These are phyloP conservation scores for Porites lobata DNA, from an alignment of 92 coral and sea anemone genomes.

Conservation along the genomic window DNA sequence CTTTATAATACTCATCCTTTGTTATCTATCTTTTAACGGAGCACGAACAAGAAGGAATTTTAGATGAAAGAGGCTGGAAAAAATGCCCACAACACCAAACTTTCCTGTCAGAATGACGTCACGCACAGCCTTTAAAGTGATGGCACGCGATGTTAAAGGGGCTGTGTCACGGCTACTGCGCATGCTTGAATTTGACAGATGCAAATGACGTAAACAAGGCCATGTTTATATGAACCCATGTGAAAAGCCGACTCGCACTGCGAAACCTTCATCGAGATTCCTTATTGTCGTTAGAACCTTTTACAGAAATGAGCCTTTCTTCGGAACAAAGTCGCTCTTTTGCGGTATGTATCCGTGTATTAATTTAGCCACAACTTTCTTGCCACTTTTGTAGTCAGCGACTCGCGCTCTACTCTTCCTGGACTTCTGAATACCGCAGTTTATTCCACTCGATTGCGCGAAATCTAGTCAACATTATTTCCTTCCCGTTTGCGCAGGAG, in stretches of 20 bases:
- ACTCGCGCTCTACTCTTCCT: neutral
- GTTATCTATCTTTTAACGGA: too few species aligned
- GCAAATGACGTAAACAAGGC: neutral
- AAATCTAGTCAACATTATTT: too few species aligned
- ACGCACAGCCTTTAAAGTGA: too few species aligned
- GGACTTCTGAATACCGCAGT: neutral
- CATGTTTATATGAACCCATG: neutral
- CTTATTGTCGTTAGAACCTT: neutral
- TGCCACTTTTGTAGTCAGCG: neutral
- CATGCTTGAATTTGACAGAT: neutral
- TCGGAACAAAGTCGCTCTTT: neutral
- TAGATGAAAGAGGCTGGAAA: too few species aligned
- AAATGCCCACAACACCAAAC: too few species aligned
- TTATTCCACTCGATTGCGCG: too few species aligned
- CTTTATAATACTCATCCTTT: too few species aligned
- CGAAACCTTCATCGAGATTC: neutral
- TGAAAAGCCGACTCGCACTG: too few species aligned
- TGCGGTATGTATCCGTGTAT: neutral
- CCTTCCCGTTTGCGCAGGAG: too few species aligned
- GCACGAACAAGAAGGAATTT: too few species aligned
- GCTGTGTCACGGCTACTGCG: neutral
- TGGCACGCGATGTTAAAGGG: too few species aligned
- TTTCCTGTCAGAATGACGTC: too few species aligned
- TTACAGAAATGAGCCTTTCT: neutral
- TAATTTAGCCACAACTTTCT: neutral